phyloP scores from a whole-genome alignment of 2,113 vertebrate genomes.

The Syrmaticus mikado region DNA sequence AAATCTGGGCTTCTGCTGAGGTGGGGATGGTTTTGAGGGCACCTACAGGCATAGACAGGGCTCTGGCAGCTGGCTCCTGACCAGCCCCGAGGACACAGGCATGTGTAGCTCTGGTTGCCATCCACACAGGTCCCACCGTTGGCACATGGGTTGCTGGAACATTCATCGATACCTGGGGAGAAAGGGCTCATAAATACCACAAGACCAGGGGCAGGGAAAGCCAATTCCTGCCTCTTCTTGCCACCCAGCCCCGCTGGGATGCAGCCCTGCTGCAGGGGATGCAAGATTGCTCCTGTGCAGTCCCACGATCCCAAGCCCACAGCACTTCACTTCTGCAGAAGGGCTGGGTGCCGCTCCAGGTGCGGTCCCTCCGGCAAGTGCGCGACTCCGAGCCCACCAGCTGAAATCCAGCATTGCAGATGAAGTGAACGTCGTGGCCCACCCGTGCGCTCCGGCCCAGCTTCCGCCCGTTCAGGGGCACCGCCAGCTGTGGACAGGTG shows the following conservation, averaged over 20 bases:
- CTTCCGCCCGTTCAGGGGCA: constrained; percentile 79
- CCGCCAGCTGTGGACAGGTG: constrained; percentile 76
- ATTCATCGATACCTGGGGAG: constrained; percentile 82
- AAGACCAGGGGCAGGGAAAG: background rate
- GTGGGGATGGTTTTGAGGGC: background rate
- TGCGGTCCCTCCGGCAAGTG: constrained; percentile 79
- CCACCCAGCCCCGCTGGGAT: background rate
- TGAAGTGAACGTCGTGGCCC: constrained; percentile 85
- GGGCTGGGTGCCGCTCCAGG: constrained; percentile 83
- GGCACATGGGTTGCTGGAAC: constrained; percentile 81
- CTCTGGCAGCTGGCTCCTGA: constrained; percentile 82
- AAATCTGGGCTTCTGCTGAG: background rate
- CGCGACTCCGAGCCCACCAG: constrained; percentile 84
- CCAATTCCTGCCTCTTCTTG: fast-evolving
- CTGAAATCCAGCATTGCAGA: constrained; percentile 80
- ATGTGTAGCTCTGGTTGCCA: constrained; percentile 81
- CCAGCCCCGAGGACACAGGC: constrained; percentile 85
- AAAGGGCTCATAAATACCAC: background rate
- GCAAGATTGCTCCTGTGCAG: background rate
- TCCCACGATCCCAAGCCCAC: fast-evolving
- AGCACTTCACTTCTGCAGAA: constrained; percentile 80
- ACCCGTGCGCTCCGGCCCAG: constrained; percentile 75
- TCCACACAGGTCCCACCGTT: constrained; percentile 86
- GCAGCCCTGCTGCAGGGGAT: background rate
- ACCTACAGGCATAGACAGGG: constrained; percentile 82